A percentile compares a stretch with the other conserved stretches of the same genome.
phyloP scores from a whole-genome alignment of 2,888 invertebrate genomes.

The Lypha dubia region DNA sequence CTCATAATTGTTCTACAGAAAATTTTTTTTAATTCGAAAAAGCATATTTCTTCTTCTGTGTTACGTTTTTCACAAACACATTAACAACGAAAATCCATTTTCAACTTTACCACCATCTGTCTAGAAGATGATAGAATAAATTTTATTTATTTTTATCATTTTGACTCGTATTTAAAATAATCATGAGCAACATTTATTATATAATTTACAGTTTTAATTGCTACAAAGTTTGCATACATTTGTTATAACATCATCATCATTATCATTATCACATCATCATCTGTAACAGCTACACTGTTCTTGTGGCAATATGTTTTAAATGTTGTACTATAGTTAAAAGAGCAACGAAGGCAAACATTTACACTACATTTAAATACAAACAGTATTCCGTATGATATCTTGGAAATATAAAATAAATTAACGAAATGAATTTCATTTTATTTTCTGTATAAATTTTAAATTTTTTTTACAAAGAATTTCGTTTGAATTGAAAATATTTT shows the following conservation, averaged over 20 bases:
- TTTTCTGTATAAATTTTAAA: too few relatives aligned
- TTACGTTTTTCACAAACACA: slow-evolving; percentile 19
- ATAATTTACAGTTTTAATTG: slow-evolving; percentile 68
- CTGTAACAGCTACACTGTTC: slow-evolving; percentile 13
- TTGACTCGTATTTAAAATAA: slow-evolving; percentile 21
- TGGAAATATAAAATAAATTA: background rate
- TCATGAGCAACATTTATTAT: slow-evolving; percentile 52
- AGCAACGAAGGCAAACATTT: slow-evolving; percentile 5
- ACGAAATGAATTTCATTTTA: background rate
- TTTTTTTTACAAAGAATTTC: too few relatives aligned
- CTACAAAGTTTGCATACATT: slow-evolving; percentile 61
- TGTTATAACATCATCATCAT: slow-evolving; percentile 49
- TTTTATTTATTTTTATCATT: slow-evolving; percentile 23
- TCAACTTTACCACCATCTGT: background rate
- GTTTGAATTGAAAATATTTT: too few relatives aligned
- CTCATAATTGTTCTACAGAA: background rate
- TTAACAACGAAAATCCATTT: slow-evolving; percentile 34
- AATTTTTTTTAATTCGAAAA: slow-evolving; percentile 17
- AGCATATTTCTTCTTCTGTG: background rate
- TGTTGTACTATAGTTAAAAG: background rate
- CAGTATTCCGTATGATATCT: background rate
- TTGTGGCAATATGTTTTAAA: slow-evolving; percentile 7
- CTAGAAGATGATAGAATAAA: background rate
- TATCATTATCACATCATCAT: background rate
- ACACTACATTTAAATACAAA: background rate